These are phyloP conservation scores for Drosophila flavopinicola DNA, from an alignment of 2,888 invertebrate genomes.

Conservation along the genomic window DNA sequence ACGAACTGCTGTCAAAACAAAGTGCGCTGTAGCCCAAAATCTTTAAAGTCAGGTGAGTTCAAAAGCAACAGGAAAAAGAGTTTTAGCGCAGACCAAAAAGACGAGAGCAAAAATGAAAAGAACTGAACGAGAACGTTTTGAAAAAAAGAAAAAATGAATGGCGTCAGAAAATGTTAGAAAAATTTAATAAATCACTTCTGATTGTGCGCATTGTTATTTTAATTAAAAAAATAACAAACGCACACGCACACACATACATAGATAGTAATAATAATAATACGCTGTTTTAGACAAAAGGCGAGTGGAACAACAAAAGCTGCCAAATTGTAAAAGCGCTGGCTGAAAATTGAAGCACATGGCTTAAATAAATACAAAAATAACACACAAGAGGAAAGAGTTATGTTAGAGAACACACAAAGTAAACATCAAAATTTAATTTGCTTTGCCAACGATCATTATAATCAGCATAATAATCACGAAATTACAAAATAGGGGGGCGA, in stretches of 20 bases:
- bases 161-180: conserved; percentile 42
- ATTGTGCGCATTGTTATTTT: conserved; percentile 74
- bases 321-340: conserved; percentile 44
- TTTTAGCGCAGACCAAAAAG: conserved; percentile 11
- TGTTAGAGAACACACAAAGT: conserved; percentile 43
- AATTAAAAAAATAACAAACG: conserved; percentile 57
- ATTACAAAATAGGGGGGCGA: conserved; percentile 31
- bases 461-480: conserved; percentile 60
- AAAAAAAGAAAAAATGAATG: conserved; percentile 24
- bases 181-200: conserved; percentile 72
- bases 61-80: conserved; percentile 27
- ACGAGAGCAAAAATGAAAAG: neutral
- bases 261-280: conserved; percentile 36
- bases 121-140: conserved; percentile 24
- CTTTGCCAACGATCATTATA: conserved; percentile 51
- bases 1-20: conserved; percentile 43
- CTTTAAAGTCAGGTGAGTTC: conserved; percentile 5
- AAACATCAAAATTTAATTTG: conserved; percentile 69
- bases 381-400: neutral
- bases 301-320: conserved; percentile 43
- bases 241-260: conserved; percentile 5
- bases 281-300: conserved; percentile 46
- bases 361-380: conserved; percentile 59
- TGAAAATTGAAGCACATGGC: conserved; percentile 63
- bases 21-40: neutral